Conservation (phyloP, 2,113 vertebrate species). For the Lichenostomus cassidix region DNA sequence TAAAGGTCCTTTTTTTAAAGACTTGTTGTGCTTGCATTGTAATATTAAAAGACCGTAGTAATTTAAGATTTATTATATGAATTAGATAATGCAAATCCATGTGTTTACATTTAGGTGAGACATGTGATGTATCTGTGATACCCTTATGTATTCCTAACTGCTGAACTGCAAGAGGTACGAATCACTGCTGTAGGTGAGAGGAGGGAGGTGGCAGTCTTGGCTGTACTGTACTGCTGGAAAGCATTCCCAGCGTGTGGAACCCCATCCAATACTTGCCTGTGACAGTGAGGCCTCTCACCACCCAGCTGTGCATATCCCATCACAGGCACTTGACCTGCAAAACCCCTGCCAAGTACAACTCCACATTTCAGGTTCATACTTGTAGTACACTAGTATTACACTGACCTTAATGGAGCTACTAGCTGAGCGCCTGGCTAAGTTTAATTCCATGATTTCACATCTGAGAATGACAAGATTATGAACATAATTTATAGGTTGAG, state of each 20-base stretch:
- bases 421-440: background rate
- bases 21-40: background rate
- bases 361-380: background rate
- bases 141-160: accelerated
- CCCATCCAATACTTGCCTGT: background rate
- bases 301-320: no score
- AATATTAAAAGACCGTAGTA: background rate
- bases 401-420: background rate
- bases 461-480: background rate
- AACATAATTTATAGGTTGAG: background rate
- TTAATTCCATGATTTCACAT: background rate
- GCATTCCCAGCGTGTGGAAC: background rate
- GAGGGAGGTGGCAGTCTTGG: background rate
- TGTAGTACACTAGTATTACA: background rate
- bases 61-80: background rate
- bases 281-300: background rate
- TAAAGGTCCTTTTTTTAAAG: background rate
- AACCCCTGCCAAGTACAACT: background rate
- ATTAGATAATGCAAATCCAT: background rate
- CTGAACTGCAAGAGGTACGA: background rate
- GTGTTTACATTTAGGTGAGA: background rate
- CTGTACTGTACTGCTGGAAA: background rate
- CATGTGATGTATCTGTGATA: no score
- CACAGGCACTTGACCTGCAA: background rate
- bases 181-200: background rate